Evolutionary conservation across 2,888 invertebrate species (phyloP).

Genomic region (Apamea anceps): DNA sequence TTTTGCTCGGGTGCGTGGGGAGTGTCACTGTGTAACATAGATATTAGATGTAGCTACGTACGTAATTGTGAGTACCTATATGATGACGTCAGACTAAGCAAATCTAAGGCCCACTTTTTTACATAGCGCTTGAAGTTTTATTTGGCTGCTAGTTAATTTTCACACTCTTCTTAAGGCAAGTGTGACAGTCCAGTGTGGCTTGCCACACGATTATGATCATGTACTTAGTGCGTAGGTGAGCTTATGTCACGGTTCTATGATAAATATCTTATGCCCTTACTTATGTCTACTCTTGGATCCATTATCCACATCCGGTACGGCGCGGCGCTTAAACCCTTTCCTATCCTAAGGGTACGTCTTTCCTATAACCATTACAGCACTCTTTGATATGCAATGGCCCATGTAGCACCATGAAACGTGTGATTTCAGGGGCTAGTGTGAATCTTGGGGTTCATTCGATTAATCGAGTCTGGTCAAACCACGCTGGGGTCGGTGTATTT

Average conservation of each 20-base stretch:
- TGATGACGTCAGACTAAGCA: neutral
- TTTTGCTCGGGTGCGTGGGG: conserved; percentile 32
- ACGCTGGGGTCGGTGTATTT: too few relatives aligned
- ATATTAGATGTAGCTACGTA: conserved; percentile 16
- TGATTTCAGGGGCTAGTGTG: too few relatives aligned
- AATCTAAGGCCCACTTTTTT: neutral
- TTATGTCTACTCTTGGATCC: too few relatives aligned
- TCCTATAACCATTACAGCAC: too few relatives aligned
- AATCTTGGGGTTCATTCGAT: too few relatives aligned
- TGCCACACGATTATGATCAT: neutral
- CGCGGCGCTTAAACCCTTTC: too few relatives aligned
- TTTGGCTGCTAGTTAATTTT: neutral
- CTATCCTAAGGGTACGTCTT: too few relatives aligned
- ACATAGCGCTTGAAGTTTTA: neutral
- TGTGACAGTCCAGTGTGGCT: neutral
- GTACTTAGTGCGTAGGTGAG: neutral
- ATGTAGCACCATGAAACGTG: too few relatives aligned
- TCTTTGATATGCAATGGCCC: too few relatives aligned
- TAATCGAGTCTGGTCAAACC: too few relatives aligned
- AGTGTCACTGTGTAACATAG: conserved; percentile 39
- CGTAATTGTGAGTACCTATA: neutral
- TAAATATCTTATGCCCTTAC: neutral
- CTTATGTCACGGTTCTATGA: neutral
- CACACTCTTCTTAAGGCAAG: neutral
- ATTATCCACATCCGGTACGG: too few relatives aligned